Evolutionary conservation across 2,888 invertebrate genomes (phyloP), one percentile per base, ranked within the genome.

Genomic region (Carpatolechia fugitivella): DNA sequence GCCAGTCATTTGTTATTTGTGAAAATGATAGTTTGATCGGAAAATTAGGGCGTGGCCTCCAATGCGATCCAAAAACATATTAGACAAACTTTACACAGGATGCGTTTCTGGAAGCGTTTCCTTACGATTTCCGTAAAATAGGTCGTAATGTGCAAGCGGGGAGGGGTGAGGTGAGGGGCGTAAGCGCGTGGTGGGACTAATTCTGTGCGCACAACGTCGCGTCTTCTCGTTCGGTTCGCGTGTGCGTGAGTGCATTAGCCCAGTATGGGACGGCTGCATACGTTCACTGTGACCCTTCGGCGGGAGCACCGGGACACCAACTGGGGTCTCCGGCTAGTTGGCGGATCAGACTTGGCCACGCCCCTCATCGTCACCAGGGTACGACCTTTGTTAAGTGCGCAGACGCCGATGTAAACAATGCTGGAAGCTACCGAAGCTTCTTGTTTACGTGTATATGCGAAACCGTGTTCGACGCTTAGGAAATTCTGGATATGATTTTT

Each of bases 281-380:
- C 95, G 78, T 92, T 96, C 80, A 93, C 94, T 72, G 93, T 96
- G 74, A 92, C 92, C 65, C 92, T 97, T 72, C 92, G 91, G 70
- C 93, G 96, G 66, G 93, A 94, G 71, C 92, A 92, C 72, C 91
- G 92, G 66, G 92, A 92, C 66, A 93, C 93, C 72, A 94, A 94
- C 74, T 97, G 97, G 97, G 97, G 97, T 58, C 95, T 97, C 71
- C 93, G 97, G 70, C 92, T 97, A 67, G 95, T 96, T 64, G 97
- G 97, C 69, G 97, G 97, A 69, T 92, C 95, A 64, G 97, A 97
- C 91, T 93, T 96, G 73, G 94, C 95, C 76, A 94, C 95, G 52
- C 97, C 97, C 60, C 92, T 97, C 78, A 94, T 97, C 82, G 94
- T 97, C 80, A 97, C 97, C 64, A 94, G 95, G 94, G 97, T 97